Conservation (phyloP, 1,140 invertebrate species). For the Pogonomyrmex barbatus region DNA sequence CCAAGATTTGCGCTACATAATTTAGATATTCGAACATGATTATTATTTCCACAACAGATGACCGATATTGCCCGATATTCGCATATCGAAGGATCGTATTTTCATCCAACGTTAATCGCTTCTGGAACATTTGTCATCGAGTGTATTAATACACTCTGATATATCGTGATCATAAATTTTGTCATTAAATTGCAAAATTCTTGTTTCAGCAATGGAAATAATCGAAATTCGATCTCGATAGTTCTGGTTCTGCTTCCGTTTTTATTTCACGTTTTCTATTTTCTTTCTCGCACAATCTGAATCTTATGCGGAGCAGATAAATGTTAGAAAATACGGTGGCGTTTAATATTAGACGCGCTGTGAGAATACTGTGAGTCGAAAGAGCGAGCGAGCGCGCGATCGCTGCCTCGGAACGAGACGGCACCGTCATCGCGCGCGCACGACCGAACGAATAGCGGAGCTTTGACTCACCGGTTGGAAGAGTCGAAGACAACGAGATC, state of each 20-base stretch:
- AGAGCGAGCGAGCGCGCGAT: not conserved
- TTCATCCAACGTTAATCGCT: not conserved
- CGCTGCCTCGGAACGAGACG: not conserved
- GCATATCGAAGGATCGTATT: not conserved
- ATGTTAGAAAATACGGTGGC: conserved; percentile 1
- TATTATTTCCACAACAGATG: conserved; percentile 8
- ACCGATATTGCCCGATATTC: not conserved
- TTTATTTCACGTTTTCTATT: not conserved
- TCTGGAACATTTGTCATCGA: not conserved
- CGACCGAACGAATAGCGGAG: not conserved
- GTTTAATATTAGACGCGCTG: conserved; percentile 2
- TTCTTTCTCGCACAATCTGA: not conserved
- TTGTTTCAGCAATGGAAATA: not conserved
- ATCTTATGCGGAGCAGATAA: not conserved
- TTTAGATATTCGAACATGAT: not conserved
- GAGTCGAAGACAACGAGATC: conserved; percentile 63
- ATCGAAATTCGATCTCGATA: not conserved
- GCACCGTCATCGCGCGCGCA: not conserved
- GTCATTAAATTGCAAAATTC: not conserved
- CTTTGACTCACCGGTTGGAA: not conserved
- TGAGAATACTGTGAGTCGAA: not conserved
- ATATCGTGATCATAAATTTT: not conserved
- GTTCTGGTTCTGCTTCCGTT: too few species aligned
- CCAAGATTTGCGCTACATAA: conserved; percentile 31
- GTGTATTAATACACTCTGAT: not conserved